Evolutionary conservation across 2,113 vertebrate genomes (phyloP).

Genomic region (Recurvirostra avosetta): DNA sequence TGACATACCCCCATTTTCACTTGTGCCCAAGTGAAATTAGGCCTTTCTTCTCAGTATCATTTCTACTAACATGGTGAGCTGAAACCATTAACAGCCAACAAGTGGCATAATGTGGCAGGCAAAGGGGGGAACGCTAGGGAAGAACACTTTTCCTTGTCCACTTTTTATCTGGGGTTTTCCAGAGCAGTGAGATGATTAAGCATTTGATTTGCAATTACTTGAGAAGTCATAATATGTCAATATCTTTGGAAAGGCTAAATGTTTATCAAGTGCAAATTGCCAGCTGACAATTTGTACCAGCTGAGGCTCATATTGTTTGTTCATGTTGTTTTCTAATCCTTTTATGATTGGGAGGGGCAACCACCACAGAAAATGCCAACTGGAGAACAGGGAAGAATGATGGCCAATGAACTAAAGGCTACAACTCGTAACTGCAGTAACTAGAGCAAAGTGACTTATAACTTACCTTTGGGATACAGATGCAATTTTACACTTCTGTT

Average conservation of each 20-base stretch:
- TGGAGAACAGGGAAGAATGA: background rate
- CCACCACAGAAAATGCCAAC: background rate
- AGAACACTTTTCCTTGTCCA: background rate
- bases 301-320: background rate
- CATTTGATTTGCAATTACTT: background rate
- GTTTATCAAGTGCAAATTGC: background rate
- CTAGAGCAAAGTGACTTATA: background rate
- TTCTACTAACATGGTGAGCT: background rate
- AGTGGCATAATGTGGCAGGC: background rate
- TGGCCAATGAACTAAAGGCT: background rate
- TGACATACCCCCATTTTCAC: background rate
- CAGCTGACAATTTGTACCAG: background rate
- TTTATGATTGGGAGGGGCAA: background rate
- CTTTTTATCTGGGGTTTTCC: background rate
- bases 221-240: background rate
- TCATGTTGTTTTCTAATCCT: background rate
- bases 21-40: background rate
- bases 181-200: background rate
- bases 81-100: background rate
- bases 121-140: rapidly evolving
- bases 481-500: background rate
- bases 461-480: background rate
- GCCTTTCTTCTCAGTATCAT: background rate
- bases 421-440: background rate
- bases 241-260: background rate